Base-by-base conservation (phyloP, 2,797 vertebrate genomes). In the Mallotus villosus region DNA sequence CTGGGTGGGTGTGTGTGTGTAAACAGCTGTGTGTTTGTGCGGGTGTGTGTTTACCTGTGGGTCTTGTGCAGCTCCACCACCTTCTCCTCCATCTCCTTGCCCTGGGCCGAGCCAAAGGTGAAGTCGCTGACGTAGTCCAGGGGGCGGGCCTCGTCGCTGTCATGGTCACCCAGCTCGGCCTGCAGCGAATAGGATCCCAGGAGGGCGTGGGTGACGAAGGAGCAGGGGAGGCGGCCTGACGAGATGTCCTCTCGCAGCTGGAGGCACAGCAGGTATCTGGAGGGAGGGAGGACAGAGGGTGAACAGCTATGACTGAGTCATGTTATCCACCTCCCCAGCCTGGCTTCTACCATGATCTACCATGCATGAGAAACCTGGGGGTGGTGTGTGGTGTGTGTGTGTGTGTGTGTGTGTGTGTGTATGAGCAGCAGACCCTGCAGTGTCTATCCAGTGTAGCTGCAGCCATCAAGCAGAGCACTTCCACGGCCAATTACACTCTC, bases 71-170 rank as follows among this genome's bases (percentile, higher is more conserved):
- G 92, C 72, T 99, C 97, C 64, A 95, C 87, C 84, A 99, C 94
- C 81, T 97, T 99, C 79, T 99, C 97, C 88, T 99, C 97, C 94
- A 99, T 95, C 89, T 98, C 97, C 87, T 94, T 97, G 72, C 94
- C 97, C 83, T 99, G 97, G 76, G 84, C 94, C 63, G 97, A 95
- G 5, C 96, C 94, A 84, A 98, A 96, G 4, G 92, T 94, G 84
- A 97, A 94, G 84, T 96, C 95, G 61, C 87, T 88, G 81, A 96
- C 89, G 82, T 94, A 95, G 82, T 94, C 94, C 41, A 89, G 80
- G 37, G 87, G 86, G 3, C 86, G 90, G 53, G 94, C 94, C 61
- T 96, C 95, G 59, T 95, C 94, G 0, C 93, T 87, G 85, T 99
- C 97, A 66, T 95, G 90, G 83, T 99, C 97, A 1, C 98, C 98